Base-by-base conservation (phyloP, 2,113 vertebrate species). In the Antennarius striatus region DNA sequence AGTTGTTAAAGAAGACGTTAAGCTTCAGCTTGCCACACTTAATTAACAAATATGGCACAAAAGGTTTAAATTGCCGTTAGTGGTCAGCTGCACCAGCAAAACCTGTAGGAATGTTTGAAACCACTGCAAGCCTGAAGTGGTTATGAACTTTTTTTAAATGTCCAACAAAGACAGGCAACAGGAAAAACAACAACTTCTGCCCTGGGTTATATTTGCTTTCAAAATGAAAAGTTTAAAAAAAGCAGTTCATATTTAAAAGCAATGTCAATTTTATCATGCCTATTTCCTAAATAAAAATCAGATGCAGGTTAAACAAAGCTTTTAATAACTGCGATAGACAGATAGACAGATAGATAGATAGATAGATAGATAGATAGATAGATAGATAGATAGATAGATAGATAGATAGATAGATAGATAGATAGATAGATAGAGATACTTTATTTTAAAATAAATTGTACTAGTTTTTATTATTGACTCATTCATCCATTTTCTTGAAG, bases 11-110 rank as follows among this genome's bases (percentile, higher is more conserved):
- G 48, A 22, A 36, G n/a, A 55, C 54, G 71, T 51, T 43, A 69
- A 22, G 49, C 61, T 71, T 68, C 28, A 52, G 53, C 22, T 59
- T 46, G 10, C 30, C 48, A 50, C 52, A 68, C 36, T 56, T 32
- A 60, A 16, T 40, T 16, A 16, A 49, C 11, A 65, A 47, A 72
- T n/a, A 28, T 36, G 17, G 56, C 17, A 15, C 49, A 14, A 11
- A 32, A 22, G 63, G 32, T 56, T 66, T 36, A 46, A 65, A 57
- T 17, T 40, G 57, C 30, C 55, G 75, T 91, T 91, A 91, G 89
- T 86, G 50, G 47, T 68, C 80, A 84, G 68, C 54, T 75, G 42
- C 50, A 62, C 64, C n/a, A 15, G 32, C 50, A 56, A 61, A 64
- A 79, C 9, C n/a, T 67, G 46, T 28, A 45, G 22, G 47, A 6